Conservation (phyloP, 2,113 vertebrate genomes). For the Coracopsis vasa region DNA sequence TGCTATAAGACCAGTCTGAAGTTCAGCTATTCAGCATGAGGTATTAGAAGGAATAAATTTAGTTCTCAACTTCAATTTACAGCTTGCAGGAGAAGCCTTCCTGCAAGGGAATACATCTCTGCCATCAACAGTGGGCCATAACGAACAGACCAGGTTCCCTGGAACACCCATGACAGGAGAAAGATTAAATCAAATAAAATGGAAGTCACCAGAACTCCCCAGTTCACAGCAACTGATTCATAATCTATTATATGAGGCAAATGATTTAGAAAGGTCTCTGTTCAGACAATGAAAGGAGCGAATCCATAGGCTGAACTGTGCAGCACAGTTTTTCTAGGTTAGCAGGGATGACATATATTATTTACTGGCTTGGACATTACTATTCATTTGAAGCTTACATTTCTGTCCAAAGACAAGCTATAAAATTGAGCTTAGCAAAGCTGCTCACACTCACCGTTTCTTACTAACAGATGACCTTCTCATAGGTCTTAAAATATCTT, state of each 20-base stretch:
- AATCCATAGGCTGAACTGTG: neutral
- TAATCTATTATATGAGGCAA: constrained; percentile 37
- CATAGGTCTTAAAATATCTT: neutral
- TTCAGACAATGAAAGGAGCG: neutral
- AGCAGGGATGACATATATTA: constrained; percentile 3
- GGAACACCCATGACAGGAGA: constrained; percentile 27
- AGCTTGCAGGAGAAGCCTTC: neutral
- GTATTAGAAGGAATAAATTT: constrained; percentile 44
- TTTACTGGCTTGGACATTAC: constrained; percentile 17
- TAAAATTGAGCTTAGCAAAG: neutral
- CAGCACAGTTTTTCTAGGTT: constrained; percentile 7
- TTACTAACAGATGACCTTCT: constrained; percentile 49
- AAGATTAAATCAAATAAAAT: constrained; percentile 57
- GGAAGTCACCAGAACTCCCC: constrained; percentile 17
- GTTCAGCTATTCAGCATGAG: neutral
- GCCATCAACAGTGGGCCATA: neutral
- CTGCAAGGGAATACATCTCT: constrained; percentile 24
- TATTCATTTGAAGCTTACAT: constrained; percentile 11
- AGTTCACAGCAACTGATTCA: constrained; percentile 8
- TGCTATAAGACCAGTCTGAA: constrained; percentile 1
- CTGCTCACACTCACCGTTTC: neutral
- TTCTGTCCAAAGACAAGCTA: constrained; percentile 17
- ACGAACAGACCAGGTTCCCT: neutral
- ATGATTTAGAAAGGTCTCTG: constrained; percentile 53
- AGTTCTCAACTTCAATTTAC: constrained; percentile 48